Conservation (phyloP, 2,888 invertebrate species). For the Anarsia innoxiella region DNA sequence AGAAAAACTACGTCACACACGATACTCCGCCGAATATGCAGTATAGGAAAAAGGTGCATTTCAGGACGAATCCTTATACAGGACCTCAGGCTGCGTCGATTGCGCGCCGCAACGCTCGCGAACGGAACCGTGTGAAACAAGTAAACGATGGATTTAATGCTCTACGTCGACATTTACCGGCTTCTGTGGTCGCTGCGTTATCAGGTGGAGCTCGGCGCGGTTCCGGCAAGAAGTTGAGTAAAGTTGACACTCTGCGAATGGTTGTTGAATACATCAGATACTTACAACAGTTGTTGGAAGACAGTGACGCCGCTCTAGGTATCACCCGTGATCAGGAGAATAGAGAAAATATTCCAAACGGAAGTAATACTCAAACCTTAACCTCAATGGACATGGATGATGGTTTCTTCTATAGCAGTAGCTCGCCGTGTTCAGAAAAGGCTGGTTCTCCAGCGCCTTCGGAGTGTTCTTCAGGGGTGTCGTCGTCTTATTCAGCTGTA, state of each 20-base stretch:
- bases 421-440: constrained; percentile 80
- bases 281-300: constrained; percentile 85
- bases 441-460: constrained; percentile 85
- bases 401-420: constrained; percentile 65
- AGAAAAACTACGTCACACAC: constrained; percentile 70
- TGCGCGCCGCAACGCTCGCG: constrained; percentile 93
- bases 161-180: constrained; percentile 90
- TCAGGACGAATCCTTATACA: constrained; percentile 75
- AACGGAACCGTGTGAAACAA: constrained; percentile 96
- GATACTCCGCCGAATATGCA: constrained; percentile 73
- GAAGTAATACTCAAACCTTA: constrained; percentile 49
- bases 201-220: constrained; percentile 80
- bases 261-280: constrained; percentile 94
- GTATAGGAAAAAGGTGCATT: constrained; percentile 85
- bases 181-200: constrained; percentile 83
- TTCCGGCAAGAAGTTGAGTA: constrained; percentile 89
- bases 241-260: constrained; percentile 91
- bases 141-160: constrained; percentile 95
- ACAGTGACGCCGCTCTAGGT: constrained; percentile 78
- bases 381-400: constrained; percentile 67
- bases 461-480: constrained; percentile 77
- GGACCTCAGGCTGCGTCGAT: constrained; percentile 89
- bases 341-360: constrained; percentile 62
- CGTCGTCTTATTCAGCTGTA: constrained; percentile 62
- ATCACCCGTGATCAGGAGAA: constrained; percentile 63